These are phyloP conservation scores for Chaitophorus viminalis DNA, from an alignment of 2,888 invertebrate genomes.

Conservation along the genomic window DNA sequence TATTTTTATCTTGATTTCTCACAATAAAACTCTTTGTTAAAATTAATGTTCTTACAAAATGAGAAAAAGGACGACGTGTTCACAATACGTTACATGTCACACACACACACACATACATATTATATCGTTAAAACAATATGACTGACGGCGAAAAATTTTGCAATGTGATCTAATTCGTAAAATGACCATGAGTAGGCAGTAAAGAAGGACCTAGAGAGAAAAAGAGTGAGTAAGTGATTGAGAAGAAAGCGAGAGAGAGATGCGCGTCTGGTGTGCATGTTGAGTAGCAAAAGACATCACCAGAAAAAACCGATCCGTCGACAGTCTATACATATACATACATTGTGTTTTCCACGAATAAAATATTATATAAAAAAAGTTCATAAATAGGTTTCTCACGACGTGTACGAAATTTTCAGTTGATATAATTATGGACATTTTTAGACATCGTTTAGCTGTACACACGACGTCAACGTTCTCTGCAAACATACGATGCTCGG, in stretches of 20 bases:
- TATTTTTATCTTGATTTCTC: neutral
- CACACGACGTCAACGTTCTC: neutral
- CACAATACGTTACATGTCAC: neutral
- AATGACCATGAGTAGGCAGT: neutral
- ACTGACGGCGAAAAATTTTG: neutral
- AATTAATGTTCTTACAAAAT: neutral
- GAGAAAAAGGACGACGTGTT: neutral
- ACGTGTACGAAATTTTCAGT: conserved; percentile 24
- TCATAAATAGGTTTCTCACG: conserved; percentile 34
- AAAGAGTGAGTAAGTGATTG: no score
- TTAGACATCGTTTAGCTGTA: neutral
- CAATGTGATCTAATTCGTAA: conserved; percentile 1
- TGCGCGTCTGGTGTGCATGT: neutral
- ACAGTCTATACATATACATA: no score
- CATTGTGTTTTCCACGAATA: conserved; percentile 7
- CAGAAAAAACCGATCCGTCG: neutral
- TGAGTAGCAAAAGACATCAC: neutral
- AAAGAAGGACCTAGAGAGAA: neutral
- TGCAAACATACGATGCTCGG: neutral
- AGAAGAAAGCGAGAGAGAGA: neutral
- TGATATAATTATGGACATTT: neutral
- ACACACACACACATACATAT: neutral
- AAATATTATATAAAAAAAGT: neutral
- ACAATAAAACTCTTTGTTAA: neutral
- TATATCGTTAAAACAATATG: neutral